Evolutionary conservation across 2,888 invertebrate species (phyloP).

Genomic region (Himalopsyche kuldschensis): DNA sequence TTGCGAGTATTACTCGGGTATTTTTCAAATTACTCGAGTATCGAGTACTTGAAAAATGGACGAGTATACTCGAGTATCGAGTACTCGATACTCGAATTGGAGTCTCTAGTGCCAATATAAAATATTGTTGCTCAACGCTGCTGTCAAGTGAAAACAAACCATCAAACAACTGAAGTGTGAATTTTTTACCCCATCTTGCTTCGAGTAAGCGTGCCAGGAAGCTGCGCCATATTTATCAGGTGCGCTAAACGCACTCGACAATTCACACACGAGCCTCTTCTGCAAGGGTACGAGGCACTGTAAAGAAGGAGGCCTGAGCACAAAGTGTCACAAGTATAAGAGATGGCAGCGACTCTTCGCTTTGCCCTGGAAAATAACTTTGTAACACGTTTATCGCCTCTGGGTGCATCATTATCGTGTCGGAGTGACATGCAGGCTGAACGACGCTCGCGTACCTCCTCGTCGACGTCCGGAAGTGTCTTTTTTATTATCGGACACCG

Average conservation of each 20-base stretch:
- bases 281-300: constrained; percentile 2
- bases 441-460: neutral
- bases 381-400: constrained; percentile 11
- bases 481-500: constrained; percentile 10
- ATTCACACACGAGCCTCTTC: neutral
- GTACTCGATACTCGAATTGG: too few species aligned
- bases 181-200: neutral
- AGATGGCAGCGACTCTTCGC: neutral
- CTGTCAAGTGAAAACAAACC: neutral
- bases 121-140: neutral
- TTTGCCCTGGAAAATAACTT: neutral
- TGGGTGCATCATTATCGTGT: constrained; percentile 10
- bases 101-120: too few species aligned
- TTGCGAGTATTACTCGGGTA: too few species aligned
- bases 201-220: neutral
- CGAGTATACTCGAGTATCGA: too few species aligned
- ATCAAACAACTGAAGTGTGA: neutral
- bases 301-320: neutral
- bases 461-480: neutral
- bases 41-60: too few species aligned
- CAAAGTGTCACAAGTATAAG: constrained; percentile 8
- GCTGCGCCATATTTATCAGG: constrained; percentile 13
- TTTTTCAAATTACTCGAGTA: too few species aligned
- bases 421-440: constrained; percentile 4
- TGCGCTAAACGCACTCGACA: constrained; percentile 20